Conservation (phyloP, 2,113 vertebrate species). For the Donacobius atricapilla region DNA sequence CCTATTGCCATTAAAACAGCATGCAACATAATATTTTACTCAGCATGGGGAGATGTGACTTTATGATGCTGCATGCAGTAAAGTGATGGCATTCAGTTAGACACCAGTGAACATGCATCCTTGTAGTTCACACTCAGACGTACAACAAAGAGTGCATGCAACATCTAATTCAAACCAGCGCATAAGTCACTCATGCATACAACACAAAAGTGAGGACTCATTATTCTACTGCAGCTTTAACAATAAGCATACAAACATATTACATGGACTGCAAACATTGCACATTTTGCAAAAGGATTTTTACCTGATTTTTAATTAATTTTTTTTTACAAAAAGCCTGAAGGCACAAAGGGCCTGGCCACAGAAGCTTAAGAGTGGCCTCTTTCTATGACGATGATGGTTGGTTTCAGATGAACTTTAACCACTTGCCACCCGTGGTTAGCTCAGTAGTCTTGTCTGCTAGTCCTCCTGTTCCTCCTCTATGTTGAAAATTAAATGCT, state of each 20-base stretch:
- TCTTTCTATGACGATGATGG: background rate
- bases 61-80: background rate
- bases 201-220: background rate
- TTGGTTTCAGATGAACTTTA: background rate
- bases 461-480: background rate
- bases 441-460: background rate
- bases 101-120: background rate
- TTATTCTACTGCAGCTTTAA: background rate
- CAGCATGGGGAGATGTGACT: accelerated
- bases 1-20: background rate
- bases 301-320: slow-evolving; percentile 38
- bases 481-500: background rate
- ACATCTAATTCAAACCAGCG: background rate
- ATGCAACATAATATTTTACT: background rate
- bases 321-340: background rate
- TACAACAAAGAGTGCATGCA: background rate
- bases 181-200: background rate
- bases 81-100: background rate
- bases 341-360: background rate
- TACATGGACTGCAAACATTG: background rate
- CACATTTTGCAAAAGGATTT: background rate
- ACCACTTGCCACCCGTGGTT: background rate
- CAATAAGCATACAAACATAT: background rate
- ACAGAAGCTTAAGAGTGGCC: background rate
- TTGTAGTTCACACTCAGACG: background rate